These are phyloP conservation scores for Lordiphosa collinella DNA, from an alignment of 1,140 invertebrate genomes.

Conservation along the genomic window DNA sequence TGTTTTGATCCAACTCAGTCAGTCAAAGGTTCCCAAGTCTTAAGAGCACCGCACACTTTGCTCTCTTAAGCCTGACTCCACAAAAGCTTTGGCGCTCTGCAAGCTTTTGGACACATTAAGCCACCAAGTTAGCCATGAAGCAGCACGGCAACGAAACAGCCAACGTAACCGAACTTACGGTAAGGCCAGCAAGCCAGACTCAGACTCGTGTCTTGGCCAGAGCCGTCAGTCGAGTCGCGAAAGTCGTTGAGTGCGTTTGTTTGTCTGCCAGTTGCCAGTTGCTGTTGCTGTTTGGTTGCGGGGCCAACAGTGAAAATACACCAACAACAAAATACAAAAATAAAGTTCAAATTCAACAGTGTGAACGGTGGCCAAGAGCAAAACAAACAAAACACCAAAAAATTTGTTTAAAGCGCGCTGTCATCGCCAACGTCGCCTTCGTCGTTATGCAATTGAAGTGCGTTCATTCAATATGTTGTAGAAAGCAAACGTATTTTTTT, in stretches of 20 bases:
- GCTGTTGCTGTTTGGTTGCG: conserved; percentile 17
- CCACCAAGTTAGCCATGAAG: conserved; percentile 60
- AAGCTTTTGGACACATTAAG: conserved; percentile 64
- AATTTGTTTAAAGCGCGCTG: conserved; percentile 11
- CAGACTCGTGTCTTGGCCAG: conserved; percentile 34
- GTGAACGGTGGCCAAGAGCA: conserved; percentile 38
- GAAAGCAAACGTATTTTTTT: conserved; percentile 20
- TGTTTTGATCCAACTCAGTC: neutral
- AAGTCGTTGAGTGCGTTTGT: conserved; percentile 78
- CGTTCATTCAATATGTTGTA: conserved; percentile 46
- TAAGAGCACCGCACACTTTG: conserved; percentile 16
- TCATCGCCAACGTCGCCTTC: conserved; percentile 39
- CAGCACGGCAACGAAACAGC: conserved; percentile 33
- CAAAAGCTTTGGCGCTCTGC: conserved; percentile 32
- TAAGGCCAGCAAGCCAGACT: conserved; percentile 46
- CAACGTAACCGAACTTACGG: conserved; percentile 67
- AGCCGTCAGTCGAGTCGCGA: conserved; percentile 73
- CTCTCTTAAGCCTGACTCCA: conserved; percentile 2
- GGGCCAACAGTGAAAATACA: neutral
- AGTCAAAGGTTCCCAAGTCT: conserved; percentile 10
- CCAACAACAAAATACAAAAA: neutral
- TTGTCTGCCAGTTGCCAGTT: conserved; percentile 51
- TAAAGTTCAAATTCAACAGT: neutral
- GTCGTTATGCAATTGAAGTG: conserved; percentile 71
- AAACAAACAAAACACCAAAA: conserved; percentile 31